Conservation (phyloP, 2,888 invertebrate species). For the Monoplex corrugatus region DNA sequence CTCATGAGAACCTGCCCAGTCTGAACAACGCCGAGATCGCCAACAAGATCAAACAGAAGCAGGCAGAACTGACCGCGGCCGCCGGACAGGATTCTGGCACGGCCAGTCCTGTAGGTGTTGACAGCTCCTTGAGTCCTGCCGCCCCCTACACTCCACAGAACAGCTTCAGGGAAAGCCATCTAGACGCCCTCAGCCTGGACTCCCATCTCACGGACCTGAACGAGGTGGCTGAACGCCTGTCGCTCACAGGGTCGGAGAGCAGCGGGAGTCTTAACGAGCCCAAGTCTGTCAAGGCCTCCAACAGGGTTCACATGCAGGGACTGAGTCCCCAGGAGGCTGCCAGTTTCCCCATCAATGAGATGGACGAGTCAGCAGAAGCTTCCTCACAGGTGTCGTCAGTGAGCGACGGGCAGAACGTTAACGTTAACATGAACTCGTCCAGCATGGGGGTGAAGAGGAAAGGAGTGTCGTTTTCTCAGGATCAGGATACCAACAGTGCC, state of each 20-base stretch:
- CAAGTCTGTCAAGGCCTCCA: conserved; percentile 14
- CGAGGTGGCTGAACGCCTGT: conserved; percentile 55
- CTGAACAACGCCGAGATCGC: conserved; percentile 60
- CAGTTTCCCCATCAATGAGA: background rate
- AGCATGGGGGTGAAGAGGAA: background rate
- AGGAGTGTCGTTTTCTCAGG: background rate
- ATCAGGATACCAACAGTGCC: background rate
- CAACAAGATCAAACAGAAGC: conserved; percentile 58
- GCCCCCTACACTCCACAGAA: conserved; percentile 81
- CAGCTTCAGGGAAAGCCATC: conserved; percentile 76
- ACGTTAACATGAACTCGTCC: background rate
- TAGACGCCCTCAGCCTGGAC: conserved; percentile 34
- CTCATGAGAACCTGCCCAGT: conserved; percentile 55
- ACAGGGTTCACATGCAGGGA: conserved; percentile 8
- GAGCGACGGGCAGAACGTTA: background rate
- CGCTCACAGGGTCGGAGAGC: conserved; percentile 48
- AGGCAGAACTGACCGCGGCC: conserved; percentile 54
- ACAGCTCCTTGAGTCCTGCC: conserved; percentile 54
- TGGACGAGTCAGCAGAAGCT: background rate
- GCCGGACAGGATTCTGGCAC: conserved; percentile 46
- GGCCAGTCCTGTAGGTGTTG: conserved; percentile 45
- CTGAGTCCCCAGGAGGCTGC: background rate
- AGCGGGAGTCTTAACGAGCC: conserved; percentile 41
- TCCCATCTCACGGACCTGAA: conserved; percentile 51
- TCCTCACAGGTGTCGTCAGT: background rate